phyloP scores from a whole-genome alignment of 1,140 invertebrate species.

The Rhopalosiphum padi region DNA sequence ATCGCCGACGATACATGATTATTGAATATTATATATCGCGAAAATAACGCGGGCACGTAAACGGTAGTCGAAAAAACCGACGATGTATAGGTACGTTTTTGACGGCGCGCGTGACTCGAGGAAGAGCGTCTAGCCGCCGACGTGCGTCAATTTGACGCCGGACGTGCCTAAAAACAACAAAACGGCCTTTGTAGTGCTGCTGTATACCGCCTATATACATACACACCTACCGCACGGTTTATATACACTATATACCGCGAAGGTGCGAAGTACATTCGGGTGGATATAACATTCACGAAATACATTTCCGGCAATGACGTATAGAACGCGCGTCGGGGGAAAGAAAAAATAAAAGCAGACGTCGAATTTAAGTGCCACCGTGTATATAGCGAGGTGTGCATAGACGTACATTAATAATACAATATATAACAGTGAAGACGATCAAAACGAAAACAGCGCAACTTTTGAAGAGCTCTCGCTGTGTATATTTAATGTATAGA shows the following conservation, averaged over 20 bases:
- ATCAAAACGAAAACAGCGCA: neutral
- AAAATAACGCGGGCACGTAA: neutral
- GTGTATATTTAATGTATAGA: neutral
- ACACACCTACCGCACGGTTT: neutral
- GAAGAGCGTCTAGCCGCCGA: neutral
- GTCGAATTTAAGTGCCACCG: neutral
- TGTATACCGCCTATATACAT: neutral
- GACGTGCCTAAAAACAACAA: conserved; percentile 13
- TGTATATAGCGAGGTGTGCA: neutral
- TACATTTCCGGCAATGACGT: neutral
- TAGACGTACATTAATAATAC: neutral
- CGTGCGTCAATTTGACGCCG: neutral
- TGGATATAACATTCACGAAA: conserved; percentile 3
- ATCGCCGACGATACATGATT: neutral
- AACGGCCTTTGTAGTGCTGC: neutral
- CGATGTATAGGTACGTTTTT: neutral
- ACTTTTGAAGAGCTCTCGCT: neutral
- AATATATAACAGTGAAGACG: neutral
- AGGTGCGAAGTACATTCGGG: neutral
- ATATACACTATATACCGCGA: neutral
- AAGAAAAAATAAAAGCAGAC: neutral
- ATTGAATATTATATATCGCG: neutral
- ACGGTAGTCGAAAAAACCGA: neutral
- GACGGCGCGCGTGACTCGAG: neutral
- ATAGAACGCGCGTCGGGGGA: neutral